Evolutionary conservation across 2,888 invertebrate species (phyloP).

Genomic region (Periphyllus acericola): DNA sequence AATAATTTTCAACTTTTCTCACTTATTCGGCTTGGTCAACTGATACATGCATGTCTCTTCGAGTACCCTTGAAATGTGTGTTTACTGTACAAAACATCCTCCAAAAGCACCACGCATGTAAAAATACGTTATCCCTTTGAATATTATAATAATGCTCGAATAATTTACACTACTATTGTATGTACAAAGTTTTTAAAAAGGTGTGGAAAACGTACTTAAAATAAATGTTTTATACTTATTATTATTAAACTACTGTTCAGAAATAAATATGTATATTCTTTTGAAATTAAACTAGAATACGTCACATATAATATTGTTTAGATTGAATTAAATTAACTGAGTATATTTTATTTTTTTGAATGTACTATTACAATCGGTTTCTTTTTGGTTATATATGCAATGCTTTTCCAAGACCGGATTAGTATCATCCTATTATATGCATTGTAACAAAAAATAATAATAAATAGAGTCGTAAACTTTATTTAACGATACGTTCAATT

Average conservation of each 20-base stretch:
- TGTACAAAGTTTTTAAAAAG: neutral
- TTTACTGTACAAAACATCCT: neutral
- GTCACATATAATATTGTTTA: neutral
- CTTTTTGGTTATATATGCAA: slow-evolving; percentile 1
- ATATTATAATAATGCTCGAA: neutral
- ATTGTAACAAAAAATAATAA: slow-evolving; percentile 29
- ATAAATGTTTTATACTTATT: neutral
- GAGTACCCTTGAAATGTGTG: neutral
- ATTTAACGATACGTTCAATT: slow-evolving; percentile 47
- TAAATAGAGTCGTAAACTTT: slow-evolving; percentile 36
- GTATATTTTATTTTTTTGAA: neutral
- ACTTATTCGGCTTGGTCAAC: too few relatives aligned
- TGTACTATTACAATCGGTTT: neutral
- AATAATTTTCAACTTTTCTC: slow-evolving; percentile 23
- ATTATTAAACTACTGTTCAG: neutral
- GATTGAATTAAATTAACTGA: slow-evolving; percentile 32
- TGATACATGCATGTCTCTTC: too few relatives aligned
- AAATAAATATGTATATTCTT: neutral
- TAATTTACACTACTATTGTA: neutral
- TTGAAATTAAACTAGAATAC: slow-evolving; percentile 2
- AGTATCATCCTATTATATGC: slow-evolving; percentile 30
- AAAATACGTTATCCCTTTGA: neutral
- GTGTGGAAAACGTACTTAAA: neutral
- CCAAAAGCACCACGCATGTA: neutral
- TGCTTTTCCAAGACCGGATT: slow-evolving; percentile 17